Base-by-base conservation (phyloP, 1,140 invertebrate genomes). In the Pteromalus puparum region DNA sequence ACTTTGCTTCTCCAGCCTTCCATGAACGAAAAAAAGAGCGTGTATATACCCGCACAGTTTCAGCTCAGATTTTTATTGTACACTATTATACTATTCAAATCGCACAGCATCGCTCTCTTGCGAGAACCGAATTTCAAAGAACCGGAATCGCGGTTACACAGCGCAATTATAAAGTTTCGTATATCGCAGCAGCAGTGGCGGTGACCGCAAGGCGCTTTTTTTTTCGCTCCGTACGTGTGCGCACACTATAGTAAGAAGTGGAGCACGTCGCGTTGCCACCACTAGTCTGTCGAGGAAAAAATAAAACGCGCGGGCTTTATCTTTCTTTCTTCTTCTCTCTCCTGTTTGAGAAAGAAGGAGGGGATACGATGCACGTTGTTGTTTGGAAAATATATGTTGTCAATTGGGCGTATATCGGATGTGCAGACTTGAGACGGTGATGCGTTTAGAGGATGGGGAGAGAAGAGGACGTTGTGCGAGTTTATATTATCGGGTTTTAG, bases 1-100 rank as follows among this genome's bases (percentile, higher is more conserved):
- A 79, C 38, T 67, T 78, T 24, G 18, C 21, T 30, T 65, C 13
- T 34, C 46, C n/a, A 81, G 26, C 68, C 67, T 28, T 80, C 15
- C 68, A 42, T 68, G 18, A 15, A 53, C 34, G 24, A 21, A 38
- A 46, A 0, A 79, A 68, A 38, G 26, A 38, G 9, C 24, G n/a
- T n/a, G n/a, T n/a, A n/a, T n/a, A n/a, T n/a, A 75, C 34, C 34
- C 2, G 34, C 5, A 48, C 12, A 76, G n/a, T 18, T 28, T 6
- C 2, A 12, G 15, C 26, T 18, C 38, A n/a, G 78, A 30, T 70
- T 24, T 68, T 70, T 53, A 53, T 53, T 18, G 0, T 53, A 18
- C 0, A 18, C 48, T 53, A 53, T 1, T 53, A 18, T 3, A 18
- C 48, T 53, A 53, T 53, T 53, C 48, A 18, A 53, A 53, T 53